These are phyloP conservation scores for Oriolus oriolus DNA, from an alignment of 2,113 vertebrate species.

Conservation along the genomic window DNA sequence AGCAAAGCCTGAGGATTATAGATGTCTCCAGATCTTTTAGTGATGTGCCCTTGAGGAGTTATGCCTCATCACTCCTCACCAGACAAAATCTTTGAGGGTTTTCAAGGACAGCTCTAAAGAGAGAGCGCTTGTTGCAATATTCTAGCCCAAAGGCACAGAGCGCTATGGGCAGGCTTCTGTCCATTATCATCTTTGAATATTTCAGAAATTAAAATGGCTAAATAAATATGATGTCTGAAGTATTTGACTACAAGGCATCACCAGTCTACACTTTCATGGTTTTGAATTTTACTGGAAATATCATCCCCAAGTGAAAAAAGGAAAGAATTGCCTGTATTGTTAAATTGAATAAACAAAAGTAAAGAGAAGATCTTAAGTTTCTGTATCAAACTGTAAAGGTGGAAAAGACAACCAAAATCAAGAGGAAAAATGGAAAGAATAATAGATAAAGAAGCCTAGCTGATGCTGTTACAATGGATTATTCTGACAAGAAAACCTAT, in stretches of 20 bases:
- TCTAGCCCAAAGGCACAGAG: background rate
- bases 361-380: background rate
- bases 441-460: background rate
- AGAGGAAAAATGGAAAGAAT: background rate
- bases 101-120: conserved; percentile 31
- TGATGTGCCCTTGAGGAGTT: background rate
- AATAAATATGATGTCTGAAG: background rate
- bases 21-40: background rate
- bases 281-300: background rate
- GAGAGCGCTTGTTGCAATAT: background rate
- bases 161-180: background rate
- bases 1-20: background rate
- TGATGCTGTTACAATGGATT: background rate
- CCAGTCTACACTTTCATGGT: background rate
- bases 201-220: conserved; percentile 26
- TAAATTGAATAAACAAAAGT: background rate
- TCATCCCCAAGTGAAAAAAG: background rate
- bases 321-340: background rate
- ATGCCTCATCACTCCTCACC: background rate
- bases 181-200: background rate
- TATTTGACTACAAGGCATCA: background rate
- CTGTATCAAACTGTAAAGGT: background rate
- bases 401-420: background rate
- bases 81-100: conserved; percentile 10
- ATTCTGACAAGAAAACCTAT: background rate